Base-by-base conservation (phyloP, 2,888 invertebrate species). In the Aquatica leii region DNA sequence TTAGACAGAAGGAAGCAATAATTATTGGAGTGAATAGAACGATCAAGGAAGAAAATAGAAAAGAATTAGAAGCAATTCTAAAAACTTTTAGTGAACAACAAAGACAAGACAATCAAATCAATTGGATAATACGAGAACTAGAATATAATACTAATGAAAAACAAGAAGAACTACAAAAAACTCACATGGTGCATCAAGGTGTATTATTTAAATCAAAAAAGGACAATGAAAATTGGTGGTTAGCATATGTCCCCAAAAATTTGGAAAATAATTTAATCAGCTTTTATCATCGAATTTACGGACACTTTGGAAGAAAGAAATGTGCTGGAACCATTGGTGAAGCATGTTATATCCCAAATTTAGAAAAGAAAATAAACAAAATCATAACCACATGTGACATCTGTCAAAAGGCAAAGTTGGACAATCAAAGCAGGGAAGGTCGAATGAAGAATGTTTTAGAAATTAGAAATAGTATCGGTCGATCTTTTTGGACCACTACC, bases 231-330 rank as follows among this genome's bases (percentile, higher is more conserved):
- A n/a, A n/a, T n/a, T n/a, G n/a, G n/a, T n/a, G n/a, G n/a, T n/a
- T n/a, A n/a, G n/a, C n/a, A n/a, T n/a, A n/a, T n/a, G n/a, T n/a
- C n/a, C n/a, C n/a, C n/a, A n/a, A n/a, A n/a, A n/a, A n/a, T n/a
- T n/a, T n/a, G n/a, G n/a, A n/a, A n/a, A n/a, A n/a, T n/a, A n/a
- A n/a, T n/a, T n/a, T n/a, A n/a, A n/a, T n/a, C n/a, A n/a, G n/a
- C n/a, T n/a, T n/a, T n/a, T n/a, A n/a, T n/a, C 62, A 66, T 34
- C 11, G 41, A 31, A 20, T 53, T 5, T 53, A 48, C 12, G 66
- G 62, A 5, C 59, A 66, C 41, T 62, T 58, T 54, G 62, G 66
- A 11, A 14, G n/a, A 24, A 11, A 15, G n/a, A 66, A 66, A 43
- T 56, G 56, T 15, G 34, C 35, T 14, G 11, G 12, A 14, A 1